phyloP scores from a whole-genome alignment of 37 sponge, comb jelly and placozoan species.

The Bolinopsis microptera region DNA sequence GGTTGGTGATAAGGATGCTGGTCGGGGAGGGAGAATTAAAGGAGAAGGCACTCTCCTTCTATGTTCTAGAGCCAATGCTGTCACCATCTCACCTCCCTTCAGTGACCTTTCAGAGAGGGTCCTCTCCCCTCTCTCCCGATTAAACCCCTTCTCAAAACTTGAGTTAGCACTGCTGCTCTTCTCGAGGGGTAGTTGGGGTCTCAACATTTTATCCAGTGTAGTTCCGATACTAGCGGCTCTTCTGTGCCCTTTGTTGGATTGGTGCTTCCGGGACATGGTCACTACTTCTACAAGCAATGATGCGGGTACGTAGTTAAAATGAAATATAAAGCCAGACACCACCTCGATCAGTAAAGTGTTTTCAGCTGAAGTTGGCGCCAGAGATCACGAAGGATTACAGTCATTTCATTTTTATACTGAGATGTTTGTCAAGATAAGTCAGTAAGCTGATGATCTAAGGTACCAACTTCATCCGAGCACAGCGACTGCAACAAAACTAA shows the following conservation, averaged over 20 bases:
- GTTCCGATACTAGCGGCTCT: not conserved
- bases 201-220: not conserved
- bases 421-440: too few species aligned
- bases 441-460: too few species aligned
- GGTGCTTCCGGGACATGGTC: not conserved
- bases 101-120: not conserved
- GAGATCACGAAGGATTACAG: too few species aligned
- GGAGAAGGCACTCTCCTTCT: not conserved
- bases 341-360: too few species aligned
- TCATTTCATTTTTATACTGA: too few species aligned
- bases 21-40: not conserved
- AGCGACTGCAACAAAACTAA: too few species aligned
- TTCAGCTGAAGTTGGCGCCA: too few species aligned
- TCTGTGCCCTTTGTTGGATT: not conserved
- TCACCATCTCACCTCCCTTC: not conserved
- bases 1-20: not conserved
- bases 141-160: not conserved
- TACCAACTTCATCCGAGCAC: too few species aligned
- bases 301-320: too few species aligned
- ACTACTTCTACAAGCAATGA: too few species aligned
- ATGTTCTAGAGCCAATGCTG: not conserved
- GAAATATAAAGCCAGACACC: too few species aligned
- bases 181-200: not conserved
- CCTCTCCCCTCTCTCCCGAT: not conserved
- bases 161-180: not conserved